phyloP scores from a whole-genome alignment of 2,113 vertebrate species.

The Paracyprichromis sp. region DNA sequence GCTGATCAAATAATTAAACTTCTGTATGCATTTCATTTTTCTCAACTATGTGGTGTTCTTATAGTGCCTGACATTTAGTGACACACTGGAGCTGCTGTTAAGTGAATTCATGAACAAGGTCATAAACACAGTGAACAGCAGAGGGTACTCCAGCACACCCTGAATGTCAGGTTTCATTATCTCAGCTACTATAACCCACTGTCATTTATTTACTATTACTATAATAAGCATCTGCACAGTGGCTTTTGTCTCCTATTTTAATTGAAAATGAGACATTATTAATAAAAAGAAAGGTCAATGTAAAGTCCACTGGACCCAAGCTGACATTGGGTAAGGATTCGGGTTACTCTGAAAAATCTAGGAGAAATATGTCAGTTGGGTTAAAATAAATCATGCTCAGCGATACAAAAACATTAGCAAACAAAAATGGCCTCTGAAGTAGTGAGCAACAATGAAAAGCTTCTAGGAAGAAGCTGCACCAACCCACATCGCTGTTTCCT shows the following conservation, averaged over 20 bases:
- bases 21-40: not conserved
- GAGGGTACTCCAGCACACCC: not conserved
- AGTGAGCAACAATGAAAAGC: not conserved
- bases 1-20: not conserved
- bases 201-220: not conserved
- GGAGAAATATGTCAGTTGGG: not conserved
- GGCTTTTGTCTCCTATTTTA: not conserved
- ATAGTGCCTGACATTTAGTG: not conserved
- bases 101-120: not conserved
- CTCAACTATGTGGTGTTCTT: not conserved
- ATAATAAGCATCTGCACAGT: not conserved
- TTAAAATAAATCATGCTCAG: not conserved
- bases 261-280: not conserved
- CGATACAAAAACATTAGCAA: not conserved
- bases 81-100: not conserved
- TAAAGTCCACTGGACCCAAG: not conserved
- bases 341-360: not conserved
- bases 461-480: not conserved
- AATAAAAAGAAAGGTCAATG: not conserved
- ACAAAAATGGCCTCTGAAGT: not conserved
- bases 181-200: not conserved
- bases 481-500: not conserved
- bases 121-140: not conserved
- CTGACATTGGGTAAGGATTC: not conserved
- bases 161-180: not conserved